Percentiles rank a stretch among this genome's conserved stretches.
These are phyloP conservation scores for Eira barbara DNA, from an alignment of 2,113 vertebrate genomes.

Conservation along the genomic window DNA sequence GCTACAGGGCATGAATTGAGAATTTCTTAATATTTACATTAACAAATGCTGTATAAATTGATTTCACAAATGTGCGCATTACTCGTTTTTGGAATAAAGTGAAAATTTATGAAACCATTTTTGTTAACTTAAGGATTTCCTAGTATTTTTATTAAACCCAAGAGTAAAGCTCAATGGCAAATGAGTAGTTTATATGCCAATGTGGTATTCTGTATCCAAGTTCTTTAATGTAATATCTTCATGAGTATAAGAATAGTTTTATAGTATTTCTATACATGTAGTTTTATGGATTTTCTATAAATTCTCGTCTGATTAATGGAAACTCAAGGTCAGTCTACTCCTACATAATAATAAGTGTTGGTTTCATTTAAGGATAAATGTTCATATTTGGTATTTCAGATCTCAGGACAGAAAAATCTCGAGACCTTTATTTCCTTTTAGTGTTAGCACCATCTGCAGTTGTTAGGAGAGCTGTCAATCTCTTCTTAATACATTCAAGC, in stretches of 20 bases:
- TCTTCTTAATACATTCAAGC: slow-evolving; percentile 63
- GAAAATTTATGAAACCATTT: background rate
- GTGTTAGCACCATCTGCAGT: slow-evolving; percentile 22
- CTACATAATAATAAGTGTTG: slow-evolving; percentile 33
- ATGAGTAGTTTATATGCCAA: background rate
- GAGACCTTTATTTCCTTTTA: slow-evolving; percentile 52
- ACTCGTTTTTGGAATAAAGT: background rate
- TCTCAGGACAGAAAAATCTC: slow-evolving; percentile 54
- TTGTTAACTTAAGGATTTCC: background rate
- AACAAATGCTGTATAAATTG: background rate
- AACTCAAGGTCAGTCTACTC: slow-evolving; percentile 46
- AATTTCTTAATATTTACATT: background rate
- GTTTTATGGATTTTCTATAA: background rate
- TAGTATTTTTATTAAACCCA: background rate
- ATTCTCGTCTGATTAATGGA: background rate
- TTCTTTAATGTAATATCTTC: background rate
- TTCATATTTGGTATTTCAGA: slow-evolving; percentile 50
- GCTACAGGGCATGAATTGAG: background rate
- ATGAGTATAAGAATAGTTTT: background rate
- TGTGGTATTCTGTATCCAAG: background rate
- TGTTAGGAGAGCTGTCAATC: slow-evolving; percentile 72
- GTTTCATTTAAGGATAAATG: slow-evolving; percentile 61
- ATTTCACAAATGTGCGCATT: background rate
- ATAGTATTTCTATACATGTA: background rate
- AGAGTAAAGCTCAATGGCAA: background rate